Evolutionary conservation across 2,797 vertebrate genomes (phyloP), one percentile per base, ranked within the genome.

Genomic region (Diglossa cyanea): DNA sequence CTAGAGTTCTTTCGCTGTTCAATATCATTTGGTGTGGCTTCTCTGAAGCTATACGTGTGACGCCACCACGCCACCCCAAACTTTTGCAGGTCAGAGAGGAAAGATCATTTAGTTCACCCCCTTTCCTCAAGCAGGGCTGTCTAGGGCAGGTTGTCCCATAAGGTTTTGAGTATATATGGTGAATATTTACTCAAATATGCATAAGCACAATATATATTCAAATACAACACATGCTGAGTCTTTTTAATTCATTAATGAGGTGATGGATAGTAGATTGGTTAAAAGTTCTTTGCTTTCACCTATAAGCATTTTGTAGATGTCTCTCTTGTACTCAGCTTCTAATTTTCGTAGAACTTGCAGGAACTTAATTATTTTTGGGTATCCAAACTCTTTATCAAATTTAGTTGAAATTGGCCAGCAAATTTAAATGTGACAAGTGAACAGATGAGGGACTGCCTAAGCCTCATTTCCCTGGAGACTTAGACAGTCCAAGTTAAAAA

Each of bases 371-470:
- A 58, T 88, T 92, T 90, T 78, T 85, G 33, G 81, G 57, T 58
- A 35, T 87, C 39, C 47, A 82, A 55, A 74, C n/a, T 33, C 47
- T 84, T 74, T 55, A 55, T 92, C 37, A 87, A 89, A 87, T 94
- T 55, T 28, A 63, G 35, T 60, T 94, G 74, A 87, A 93, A 82
- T 65, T 87, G 72, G 67, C 40, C 67, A 60, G 63, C 60, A 79
- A 61, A 95, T 80, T 73, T 66, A 76, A 87, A 70, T 87, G 47
- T 95, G 95, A 77, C 84, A 94, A 93, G 67, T 74, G 93, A 95
- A 94, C 94, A 96, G 91, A 95, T 94, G 96, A 82, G 71, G 42
- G 60, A 71, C 74, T 93, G 78, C 84, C 42, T 93, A 93, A 93
- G 83, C 86, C 53, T 95, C 87, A 91, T 94, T 96, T 96, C 89